Evolutionary conservation across 2,888 invertebrate species (phyloP), one percentile per base, ranked within the genome.

Genomic region (Resseliella maxima): DNA sequence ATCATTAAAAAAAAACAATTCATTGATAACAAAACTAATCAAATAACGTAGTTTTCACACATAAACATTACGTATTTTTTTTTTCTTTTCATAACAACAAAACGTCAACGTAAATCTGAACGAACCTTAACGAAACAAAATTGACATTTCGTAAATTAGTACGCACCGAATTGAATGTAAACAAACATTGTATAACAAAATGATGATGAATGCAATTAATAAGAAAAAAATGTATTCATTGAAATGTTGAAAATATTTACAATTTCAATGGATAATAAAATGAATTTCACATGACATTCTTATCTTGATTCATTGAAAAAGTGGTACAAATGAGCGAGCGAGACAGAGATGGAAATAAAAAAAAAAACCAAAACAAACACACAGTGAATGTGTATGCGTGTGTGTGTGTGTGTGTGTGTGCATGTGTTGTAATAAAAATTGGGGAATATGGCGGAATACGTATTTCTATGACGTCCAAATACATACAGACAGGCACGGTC

Each of bases 51-150:
- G 5, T 59, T 59, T 24, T 24, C 31, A 72, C 24, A 36, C 38
- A 83, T 83, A 83, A 83, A 83, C 83, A 83, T 83, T 83, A 83
- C 83, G 83, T 38, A 83, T 83, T 83, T 83, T 83, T 83, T 83
- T 83, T 83, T 83, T 83, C 10, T 15, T 50, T 2, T 2, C 38
- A 83, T 38, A 81, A 83, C 24, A 83, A 83, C 36, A 38, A n/a
- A 21, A 31, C n/a, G 1, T 24, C 1, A 72, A 3, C 59, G 59
- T 59, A 59, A 24, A 21, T 3, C 83, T 83, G 83, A 83, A 83
- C 38, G 83, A 38, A 18, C 6, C 83, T 38, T 83, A 38, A 83
- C 24, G 46, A n/a, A n/a, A n/a, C n/a, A n/a, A n/a, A n/a, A 1
- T 83, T 83, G 83, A 83, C 83, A 24, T 38, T 83, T 38, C 38